A percentile compares a stretch with the other conserved stretches of the same genome.
Conservation (phyloP, 2,888 invertebrate genomes). For the Punctoribates punctum region DNA sequence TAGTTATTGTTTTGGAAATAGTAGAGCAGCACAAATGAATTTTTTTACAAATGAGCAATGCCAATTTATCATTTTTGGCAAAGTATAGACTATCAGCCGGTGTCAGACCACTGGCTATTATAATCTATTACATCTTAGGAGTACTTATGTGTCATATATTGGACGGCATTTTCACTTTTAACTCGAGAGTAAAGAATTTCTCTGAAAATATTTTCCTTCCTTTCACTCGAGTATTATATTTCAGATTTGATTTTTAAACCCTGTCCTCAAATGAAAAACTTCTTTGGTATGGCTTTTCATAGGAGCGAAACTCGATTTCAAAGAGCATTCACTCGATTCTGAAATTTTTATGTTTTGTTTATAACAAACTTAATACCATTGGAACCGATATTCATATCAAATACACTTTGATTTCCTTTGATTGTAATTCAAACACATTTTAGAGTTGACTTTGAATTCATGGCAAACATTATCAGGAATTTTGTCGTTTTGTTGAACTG, state of each 20-base stretch:
- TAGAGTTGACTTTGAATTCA: too few species aligned
- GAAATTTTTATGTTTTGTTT: too few species aligned
- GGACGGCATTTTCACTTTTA: not conserved
- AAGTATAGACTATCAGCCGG: slow-evolving; percentile 1
- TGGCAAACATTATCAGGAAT: too few species aligned
- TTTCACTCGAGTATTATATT: slow-evolving; percentile 11
- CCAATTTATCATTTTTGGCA: slow-evolving; percentile 1
- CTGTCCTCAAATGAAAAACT: too few species aligned
- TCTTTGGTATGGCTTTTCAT: too few species aligned
- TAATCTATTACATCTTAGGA: not conserved
- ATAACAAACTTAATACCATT: too few species aligned
- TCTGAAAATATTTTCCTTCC: not conserved
- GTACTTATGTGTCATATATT: not conserved
- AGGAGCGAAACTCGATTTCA: too few species aligned
- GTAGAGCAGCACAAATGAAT: not conserved
- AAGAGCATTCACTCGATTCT: too few species aligned
- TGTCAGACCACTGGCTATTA: not conserved
- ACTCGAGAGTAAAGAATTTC: not conserved
- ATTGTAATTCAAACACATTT: too few species aligned
- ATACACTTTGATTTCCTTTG: too few species aligned
- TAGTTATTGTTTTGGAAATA: not conserved
- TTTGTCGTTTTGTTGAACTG: too few species aligned
- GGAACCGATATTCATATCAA: too few species aligned
- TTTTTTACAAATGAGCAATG: slow-evolving; percentile 5
- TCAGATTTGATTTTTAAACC: not conserved